Conservation (phyloP, 2,797 vertebrate genomes). For the Hippocampus kuda region DNA sequence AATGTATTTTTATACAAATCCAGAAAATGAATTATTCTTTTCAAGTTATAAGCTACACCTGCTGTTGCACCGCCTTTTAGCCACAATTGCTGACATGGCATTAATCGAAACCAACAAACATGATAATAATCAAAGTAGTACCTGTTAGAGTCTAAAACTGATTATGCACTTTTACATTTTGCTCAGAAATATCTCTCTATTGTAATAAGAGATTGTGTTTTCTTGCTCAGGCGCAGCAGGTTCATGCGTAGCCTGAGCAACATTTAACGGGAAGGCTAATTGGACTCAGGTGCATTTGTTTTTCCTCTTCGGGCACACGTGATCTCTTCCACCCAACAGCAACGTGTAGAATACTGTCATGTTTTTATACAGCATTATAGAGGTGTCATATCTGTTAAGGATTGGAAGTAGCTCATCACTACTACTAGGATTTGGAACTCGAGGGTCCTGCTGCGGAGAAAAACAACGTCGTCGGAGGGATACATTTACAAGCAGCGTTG, state of each 20-base stretch:
- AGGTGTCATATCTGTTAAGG: not conserved
- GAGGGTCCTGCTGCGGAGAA: not conserved
- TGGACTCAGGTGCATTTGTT: constrained; percentile 18
- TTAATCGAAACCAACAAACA: no score
- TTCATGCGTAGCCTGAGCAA: constrained; percentile 18
- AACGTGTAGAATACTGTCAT: not conserved
- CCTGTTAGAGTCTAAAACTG: no score
- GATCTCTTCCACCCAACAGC: constrained; percentile 6
- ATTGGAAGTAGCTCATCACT: not conserved
- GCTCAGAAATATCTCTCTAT: not conserved
- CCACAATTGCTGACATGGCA: no score
- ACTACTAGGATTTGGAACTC: not conserved
- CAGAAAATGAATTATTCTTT: no score
- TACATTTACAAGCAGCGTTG: no score
- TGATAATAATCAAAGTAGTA: no score
- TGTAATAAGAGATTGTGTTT: constrained; percentile 4
- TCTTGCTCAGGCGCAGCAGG: not conserved
- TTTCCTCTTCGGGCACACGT: constrained; percentile 14
- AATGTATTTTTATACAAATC: no score
- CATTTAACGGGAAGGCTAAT: constrained; percentile 17
- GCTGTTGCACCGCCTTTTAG: no score
- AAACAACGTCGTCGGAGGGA: not conserved
- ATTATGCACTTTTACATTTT: not conserved
- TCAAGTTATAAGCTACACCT: no score
- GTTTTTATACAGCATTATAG: not conserved